Evolutionary conservation across 2,113 vertebrate species (phyloP).

Genomic region (Cololabis saira): DNA sequence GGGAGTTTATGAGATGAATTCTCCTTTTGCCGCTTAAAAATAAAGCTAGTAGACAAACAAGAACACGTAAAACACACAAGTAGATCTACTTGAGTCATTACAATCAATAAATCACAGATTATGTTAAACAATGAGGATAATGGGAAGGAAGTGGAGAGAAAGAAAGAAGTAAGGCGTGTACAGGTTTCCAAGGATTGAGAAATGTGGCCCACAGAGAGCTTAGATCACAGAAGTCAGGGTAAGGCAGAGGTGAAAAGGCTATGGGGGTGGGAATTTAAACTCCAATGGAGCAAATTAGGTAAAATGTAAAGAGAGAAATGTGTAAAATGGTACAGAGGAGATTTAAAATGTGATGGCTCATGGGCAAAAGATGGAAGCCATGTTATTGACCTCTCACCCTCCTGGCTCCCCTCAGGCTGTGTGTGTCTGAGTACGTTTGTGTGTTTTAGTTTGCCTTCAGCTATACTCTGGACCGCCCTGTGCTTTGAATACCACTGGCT

Average conservation of each 20-base stretch:
- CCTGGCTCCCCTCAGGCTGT: constrained; percentile 57
- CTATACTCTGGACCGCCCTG: constrained; percentile 62
- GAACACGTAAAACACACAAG: constrained; percentile 39
- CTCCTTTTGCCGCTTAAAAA: constrained; percentile 29
- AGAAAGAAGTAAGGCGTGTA: constrained; percentile 31
- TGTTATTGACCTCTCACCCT: constrained; percentile 69
- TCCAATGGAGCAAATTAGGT: constrained; percentile 56
- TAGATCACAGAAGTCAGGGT: constrained; percentile 15
- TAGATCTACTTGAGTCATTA: constrained; percentile 58
- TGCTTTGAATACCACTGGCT: constrained; percentile 67
- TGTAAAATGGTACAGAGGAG: constrained; percentile 35
- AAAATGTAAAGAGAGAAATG: constrained; percentile 47
- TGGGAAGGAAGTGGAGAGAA: constrained; percentile 19
- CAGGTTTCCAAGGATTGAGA: constrained; percentile 49
- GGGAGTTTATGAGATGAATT: constrained; percentile 41
- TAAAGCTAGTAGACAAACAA: constrained; percentile 48
- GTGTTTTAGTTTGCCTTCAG: constrained; percentile 67
- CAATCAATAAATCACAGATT: constrained; percentile 69
- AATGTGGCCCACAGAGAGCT: constrained; percentile 17
- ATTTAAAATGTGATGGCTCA: constrained; percentile 46
- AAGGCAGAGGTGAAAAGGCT: constrained; percentile 28
- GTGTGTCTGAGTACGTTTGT: constrained; percentile 20
- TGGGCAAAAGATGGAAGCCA: constrained; percentile 59
- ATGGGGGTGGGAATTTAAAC: constrained; percentile 14
- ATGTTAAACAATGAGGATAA: constrained; percentile 55